Base-by-base conservation (phyloP, 1,140 invertebrate genomes). In the Aphaenogaster ashmeadi region DNA sequence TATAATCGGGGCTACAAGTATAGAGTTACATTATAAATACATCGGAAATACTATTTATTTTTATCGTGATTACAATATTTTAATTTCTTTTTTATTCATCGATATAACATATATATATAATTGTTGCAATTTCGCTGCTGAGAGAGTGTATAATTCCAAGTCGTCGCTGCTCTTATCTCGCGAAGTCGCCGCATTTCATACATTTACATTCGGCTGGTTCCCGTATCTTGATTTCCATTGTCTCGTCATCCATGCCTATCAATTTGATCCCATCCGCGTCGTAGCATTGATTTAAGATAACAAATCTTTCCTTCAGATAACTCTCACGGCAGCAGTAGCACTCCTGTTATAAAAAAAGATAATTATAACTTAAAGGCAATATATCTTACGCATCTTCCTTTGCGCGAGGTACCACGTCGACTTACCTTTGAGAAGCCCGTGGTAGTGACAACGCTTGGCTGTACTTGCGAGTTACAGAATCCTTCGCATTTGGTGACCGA, bases 261-360 rank as follows among this genome's bases (percentile, higher is more conserved):
- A 99, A 94, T 90, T 98, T 96, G 5, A 97, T 96, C 1, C 98
- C 98, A 94, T 98, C 98, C 6, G 97, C 97, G 94, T 98, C 97
- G 91, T 98, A 99, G 94, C 98, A 99, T 90, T 98, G 98, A 27
- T 96, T 97, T 58, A 99, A 94, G 0, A 97, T 97, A n/a, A 99
- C 97, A 18, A 97, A 95, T 87, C 98, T 96, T 91, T 98, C 98
- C 75, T 98, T 96, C 18, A 99, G 96, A 89, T 97, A 98, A 88
- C 97, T 98, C 94, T 99, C 98, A 75, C 98, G 96, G 91, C 98
- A 99, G 93, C 98, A 99, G 91, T 97, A 98, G 93, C 98, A 99
- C 95, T 99, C 98, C 98, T 99, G 93, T 33, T 71, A 60, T 60
- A 79, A 50, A 85, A 18, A 41, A 13, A 54, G 54, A 52, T 4